Base-by-base conservation (phyloP, 1,140 invertebrate genomes). In the Phenacoccus solenopsis region DNA sequence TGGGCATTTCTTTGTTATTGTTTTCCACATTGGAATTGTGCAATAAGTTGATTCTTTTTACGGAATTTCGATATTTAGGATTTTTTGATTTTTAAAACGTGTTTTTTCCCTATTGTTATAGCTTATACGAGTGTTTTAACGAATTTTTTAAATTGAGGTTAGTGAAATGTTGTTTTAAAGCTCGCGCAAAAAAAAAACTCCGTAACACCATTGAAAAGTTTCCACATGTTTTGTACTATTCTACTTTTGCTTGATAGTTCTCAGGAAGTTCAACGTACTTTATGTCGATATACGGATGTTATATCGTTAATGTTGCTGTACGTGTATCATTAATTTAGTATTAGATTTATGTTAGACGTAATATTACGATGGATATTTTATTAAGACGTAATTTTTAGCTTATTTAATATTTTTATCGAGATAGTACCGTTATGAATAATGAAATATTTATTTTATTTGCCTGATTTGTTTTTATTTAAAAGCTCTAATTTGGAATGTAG, bases 21-120 rank as follows among this genome's bases (percentile, higher is more conserved):
- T 49, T 49, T 49, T n/a, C n/a, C n/a, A n/a, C n/a, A n/a, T n/a
- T 49, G 38, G 38, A 49, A 49, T 49, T 49, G 38, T 49, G 38
- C 38, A 49, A 49, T 49, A 49, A 49, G 38, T 49, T 49, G 38
- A 16, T 49, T 49, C 38, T 49, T 49, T 49, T 49, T 49, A 49
- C 38, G 3, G 38, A 16, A 49, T 49, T 49, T 49, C 38, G 38
- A 49, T 49, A 49, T n/a, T n/a, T 32, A 7, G 38, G 38, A n/a
- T n/a, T n/a, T n/a, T n/a, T n/a, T n/a, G n/a, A n/a, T n/a, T n/a
- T n/a, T n/a, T 16, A 49, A 16, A 32, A 32, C 30, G 5, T 32
- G 13, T 13, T 49, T 49, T 3, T 49, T 49, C 16, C 20, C 38
- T n/a, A 16, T 49, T 49, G 16, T 49, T 49, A n/a, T 49, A 3